Conservation (phyloP, 2,888 invertebrate genomes). For the Pemphredon lugubris region DNA sequence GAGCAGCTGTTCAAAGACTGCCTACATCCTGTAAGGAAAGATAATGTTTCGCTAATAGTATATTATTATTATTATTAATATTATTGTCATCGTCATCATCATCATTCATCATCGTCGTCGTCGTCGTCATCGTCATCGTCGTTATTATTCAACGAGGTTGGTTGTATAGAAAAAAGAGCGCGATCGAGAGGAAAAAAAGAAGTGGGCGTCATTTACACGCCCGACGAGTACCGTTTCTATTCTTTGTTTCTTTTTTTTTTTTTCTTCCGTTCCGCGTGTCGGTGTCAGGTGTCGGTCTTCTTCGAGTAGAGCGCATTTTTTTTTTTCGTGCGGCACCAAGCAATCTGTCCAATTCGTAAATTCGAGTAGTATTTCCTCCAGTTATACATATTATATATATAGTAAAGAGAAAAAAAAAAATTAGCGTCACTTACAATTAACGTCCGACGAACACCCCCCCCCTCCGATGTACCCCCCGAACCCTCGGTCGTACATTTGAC, state of each 20-base stretch:
- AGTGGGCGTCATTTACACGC: constrained; percentile 26
- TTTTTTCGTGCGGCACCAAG: constrained; percentile 67
- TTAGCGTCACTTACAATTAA: constrained; percentile 78
- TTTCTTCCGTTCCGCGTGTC: constrained; percentile 39
- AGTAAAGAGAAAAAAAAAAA: constrained; percentile 62
- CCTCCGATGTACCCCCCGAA: constrained; percentile 5
- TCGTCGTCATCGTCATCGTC: constrained; percentile 46
- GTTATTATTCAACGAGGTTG: constrained; percentile 13
- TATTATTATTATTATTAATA: constrained; percentile 57
- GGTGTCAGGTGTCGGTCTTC: constrained; percentile 64
- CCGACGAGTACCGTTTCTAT: constrained; percentile 33
- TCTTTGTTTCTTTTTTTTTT: constrained; percentile 20
- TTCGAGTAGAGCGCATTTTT: constrained; percentile 61
- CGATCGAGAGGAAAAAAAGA: constrained; percentile 28
- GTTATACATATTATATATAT: constrained; percentile 69
- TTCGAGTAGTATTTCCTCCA: constrained; percentile 79
- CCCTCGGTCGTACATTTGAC: constrained; percentile 41
- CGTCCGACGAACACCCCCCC: constrained; percentile 50
- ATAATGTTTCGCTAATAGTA: constrained; percentile 60
- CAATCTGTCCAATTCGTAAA: constrained; percentile 80
- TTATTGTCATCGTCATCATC: constrained; percentile 47
- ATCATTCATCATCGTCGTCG: no score
- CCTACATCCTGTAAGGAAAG: constrained; percentile 49
- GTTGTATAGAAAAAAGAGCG: constrained; percentile 5
- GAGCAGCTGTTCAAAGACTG: constrained; percentile 67